Percentiles rank a stretch among this genome's conserved stretches.
These are phyloP conservation scores for Agelaius phoeniceus DNA, from an alignment of 2,113 vertebrate genomes.

Conservation along the genomic window DNA sequence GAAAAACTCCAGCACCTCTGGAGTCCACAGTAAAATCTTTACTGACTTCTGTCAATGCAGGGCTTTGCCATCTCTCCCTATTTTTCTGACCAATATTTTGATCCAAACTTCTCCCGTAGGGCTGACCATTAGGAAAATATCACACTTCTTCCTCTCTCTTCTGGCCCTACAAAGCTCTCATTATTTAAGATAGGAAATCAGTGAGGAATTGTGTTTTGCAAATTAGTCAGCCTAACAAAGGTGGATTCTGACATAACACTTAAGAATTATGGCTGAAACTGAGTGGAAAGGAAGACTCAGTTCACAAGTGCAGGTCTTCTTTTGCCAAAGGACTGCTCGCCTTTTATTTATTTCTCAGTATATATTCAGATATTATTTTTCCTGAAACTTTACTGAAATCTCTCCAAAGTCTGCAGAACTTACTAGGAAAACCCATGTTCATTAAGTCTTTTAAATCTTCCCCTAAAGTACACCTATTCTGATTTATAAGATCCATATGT, in stretches of 20 bases:
- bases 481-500: not conserved
- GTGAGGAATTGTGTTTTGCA: not conserved
- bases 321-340: not conserved
- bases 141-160: not conserved
- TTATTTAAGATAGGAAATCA: not conserved
- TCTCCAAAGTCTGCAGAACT: not conserved
- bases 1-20: not conserved
- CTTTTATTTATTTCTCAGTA: not conserved
- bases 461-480: not conserved
- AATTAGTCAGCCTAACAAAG: not conserved
- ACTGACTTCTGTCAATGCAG: not conserved
- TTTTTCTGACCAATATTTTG: not conserved
- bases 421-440: not conserved
- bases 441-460: not conserved
- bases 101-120: not conserved
- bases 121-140: not conserved
- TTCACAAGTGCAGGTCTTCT: not conserved
- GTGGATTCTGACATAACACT: not conserved
- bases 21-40: not conserved
- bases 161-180: not conserved
- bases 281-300: not conserved
- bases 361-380: not conserved
- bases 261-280: not conserved
- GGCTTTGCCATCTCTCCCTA: not conserved
- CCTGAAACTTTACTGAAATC: not conserved